phyloP scores from a whole-genome alignment of 1,140 invertebrate species.

The Heliconius hermathena region DNA sequence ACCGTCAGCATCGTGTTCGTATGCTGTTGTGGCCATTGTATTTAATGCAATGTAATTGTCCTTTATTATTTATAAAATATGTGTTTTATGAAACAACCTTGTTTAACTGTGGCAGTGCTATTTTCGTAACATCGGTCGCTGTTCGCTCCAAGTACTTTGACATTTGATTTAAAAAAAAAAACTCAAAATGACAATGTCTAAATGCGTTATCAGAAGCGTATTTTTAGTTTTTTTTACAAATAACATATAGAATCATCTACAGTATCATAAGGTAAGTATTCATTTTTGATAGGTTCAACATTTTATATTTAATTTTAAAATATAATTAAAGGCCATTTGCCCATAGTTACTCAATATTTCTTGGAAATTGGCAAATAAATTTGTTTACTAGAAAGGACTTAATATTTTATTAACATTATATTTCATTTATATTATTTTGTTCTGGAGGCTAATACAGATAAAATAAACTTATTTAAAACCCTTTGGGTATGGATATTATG shows the following conservation, averaged over 20 bases:
- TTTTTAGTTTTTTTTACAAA: too few species aligned
- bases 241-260: too few species aligned
- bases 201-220: neutral
- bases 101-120: slow-evolving; percentile 36
- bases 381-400: too few species aligned
- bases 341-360: too few species aligned
- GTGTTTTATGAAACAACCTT: slow-evolving; percentile 33
- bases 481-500: too few species aligned
- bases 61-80: slow-evolving; percentile 29
- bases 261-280: too few species aligned
- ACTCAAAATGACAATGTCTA: slow-evolving; percentile 17
- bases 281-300: too few species aligned
- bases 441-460: neutral
- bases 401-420: too few species aligned
- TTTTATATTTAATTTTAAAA: too few species aligned
- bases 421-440: neutral
- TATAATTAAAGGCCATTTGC: too few species aligned
- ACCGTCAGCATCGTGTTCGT: slow-evolving; percentile 75
- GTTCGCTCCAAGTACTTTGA: slow-evolving; percentile 29
- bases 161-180: slow-evolving; percentile 16
- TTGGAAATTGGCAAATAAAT: too few species aligned
- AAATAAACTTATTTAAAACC: neutral
- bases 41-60: slow-evolving; percentile 32
- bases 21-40: slow-evolving; percentile 70
- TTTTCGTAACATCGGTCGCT: slow-evolving; percentile 34